phyloP scores from a whole-genome alignment of 1,140 invertebrate genomes.

The Monochamus saltuarius region DNA sequence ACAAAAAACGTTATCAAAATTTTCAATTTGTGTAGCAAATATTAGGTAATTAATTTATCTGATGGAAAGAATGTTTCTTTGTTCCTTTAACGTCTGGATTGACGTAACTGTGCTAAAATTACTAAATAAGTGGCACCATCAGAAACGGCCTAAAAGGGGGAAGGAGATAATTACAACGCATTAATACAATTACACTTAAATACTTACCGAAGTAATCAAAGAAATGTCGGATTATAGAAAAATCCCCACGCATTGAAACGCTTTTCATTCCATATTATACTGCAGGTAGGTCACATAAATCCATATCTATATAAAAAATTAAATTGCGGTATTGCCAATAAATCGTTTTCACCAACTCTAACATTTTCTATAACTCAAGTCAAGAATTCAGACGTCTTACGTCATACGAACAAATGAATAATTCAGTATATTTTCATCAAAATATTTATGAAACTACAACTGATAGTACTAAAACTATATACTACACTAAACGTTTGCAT shows the following conservation, averaged over 20 bases:
- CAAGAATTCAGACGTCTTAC: too few species aligned
- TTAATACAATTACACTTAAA: not conserved
- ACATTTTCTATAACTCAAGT: too few species aligned
- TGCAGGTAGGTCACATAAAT: constrained; percentile 4
- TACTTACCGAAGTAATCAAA: constrained; percentile 19
- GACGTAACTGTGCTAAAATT: constrained; percentile 24
- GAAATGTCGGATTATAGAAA: constrained; percentile 4
- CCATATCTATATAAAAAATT: constrained; percentile 5
- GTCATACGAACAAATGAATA: too few species aligned
- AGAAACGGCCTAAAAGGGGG: constrained; percentile 14
- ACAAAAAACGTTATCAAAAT: too few species aligned
- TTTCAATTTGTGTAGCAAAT: too few species aligned
- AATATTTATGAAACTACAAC: too few species aligned
- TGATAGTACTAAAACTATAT: too few species aligned
- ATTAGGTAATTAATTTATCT: too few species aligned
- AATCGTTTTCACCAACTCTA: too few species aligned
- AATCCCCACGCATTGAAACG: constrained; percentile 10
- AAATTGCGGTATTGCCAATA: constrained; percentile 1
- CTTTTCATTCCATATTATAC: not conserved
- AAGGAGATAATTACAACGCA: not conserved
- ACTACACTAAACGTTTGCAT: too few species aligned
- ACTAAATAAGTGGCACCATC: constrained; percentile 17
- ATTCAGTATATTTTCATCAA: too few species aligned
- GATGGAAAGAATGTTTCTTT: too few species aligned
- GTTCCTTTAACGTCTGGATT: not conserved